Conservation (phyloP, 2,113 vertebrate species). For the Corythoichthys haematopterus region DNA sequence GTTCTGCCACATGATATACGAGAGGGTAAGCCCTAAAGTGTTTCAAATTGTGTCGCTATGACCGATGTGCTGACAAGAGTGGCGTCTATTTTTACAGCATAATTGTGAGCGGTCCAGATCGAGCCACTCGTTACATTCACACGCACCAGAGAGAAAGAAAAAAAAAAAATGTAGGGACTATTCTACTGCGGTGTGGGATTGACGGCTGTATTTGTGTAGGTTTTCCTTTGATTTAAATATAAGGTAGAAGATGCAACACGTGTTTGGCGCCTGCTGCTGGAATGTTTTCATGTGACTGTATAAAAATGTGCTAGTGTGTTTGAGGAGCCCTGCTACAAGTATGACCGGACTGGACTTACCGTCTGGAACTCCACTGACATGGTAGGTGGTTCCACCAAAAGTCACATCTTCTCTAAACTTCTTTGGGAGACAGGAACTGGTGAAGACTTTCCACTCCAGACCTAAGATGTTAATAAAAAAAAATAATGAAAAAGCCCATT, state of each 20-base stretch:
- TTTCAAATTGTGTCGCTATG: slow-evolving; percentile 42
- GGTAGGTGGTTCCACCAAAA: slow-evolving; percentile 87
- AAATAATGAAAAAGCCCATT: background rate
- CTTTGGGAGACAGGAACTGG: slow-evolving; percentile 90
- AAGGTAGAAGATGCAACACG: slow-evolving; percentile 66
- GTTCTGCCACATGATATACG: slow-evolving; percentile 31
- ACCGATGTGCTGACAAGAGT: slow-evolving; percentile 63
- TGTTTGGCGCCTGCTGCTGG: slow-evolving; percentile 47
- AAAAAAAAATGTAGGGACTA: slow-evolving; percentile 65
- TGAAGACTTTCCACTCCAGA: slow-evolving; percentile 74
- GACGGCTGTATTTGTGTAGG: slow-evolving; percentile 71
- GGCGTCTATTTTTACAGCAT: slow-evolving; percentile 71
- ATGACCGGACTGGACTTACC: slow-evolving; percentile 68
- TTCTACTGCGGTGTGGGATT: slow-evolving; percentile 69
- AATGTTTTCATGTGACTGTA: slow-evolving; percentile 46
- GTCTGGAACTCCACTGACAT: slow-evolving; percentile 87
- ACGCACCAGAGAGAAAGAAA: slow-evolving; percentile 53
- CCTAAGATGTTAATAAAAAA: slow-evolving; percentile 48
- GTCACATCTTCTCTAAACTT: slow-evolving; percentile 85
- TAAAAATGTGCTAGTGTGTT: slow-evolving; percentile 51
- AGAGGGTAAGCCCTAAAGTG: slow-evolving; percentile 58
- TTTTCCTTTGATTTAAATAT: slow-evolving; percentile 70
- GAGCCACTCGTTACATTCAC: slow-evolving; percentile 59
- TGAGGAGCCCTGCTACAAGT: background rate
- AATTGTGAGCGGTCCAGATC: slow-evolving; percentile 69